Percentiles rank a stretch among this genome's conserved stretches.
Conservation (phyloP, 2,888 invertebrate genomes). For the Drosophila parthenogenetica region DNA sequence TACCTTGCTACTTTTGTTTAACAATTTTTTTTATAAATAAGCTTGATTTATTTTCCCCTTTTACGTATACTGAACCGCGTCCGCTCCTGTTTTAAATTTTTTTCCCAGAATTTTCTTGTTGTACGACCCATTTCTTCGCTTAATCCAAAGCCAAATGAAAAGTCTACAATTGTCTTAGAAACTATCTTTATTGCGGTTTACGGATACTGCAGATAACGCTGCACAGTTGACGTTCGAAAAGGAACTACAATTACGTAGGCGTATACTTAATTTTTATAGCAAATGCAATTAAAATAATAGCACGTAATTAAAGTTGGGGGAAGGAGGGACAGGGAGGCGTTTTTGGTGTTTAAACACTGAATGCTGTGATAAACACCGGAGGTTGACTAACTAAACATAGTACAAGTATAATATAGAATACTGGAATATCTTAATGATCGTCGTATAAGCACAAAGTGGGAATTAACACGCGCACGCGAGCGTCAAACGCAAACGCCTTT, state of each 20-base stretch:
- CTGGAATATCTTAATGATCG: slow-evolving; percentile 27
- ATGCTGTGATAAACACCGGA: slow-evolving; percentile 36
- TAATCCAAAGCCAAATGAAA: slow-evolving; percentile 1
- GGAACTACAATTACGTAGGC: slow-evolving; percentile 18
- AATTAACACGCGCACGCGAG: slow-evolving; percentile 33
- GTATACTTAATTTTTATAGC: slow-evolving; percentile 30
- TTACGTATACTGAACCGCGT: no score
- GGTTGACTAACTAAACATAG: slow-evolving; percentile 26
- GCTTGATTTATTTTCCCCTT: no score
- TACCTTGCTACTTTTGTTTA: no score
- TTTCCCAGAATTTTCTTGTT: slow-evolving; percentile 1
- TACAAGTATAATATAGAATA: slow-evolving; percentile 1
- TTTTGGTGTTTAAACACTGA: slow-evolving; percentile 25
- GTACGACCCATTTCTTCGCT: neutral
- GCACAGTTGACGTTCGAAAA: slow-evolving; percentile 1
- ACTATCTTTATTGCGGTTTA: slow-evolving; percentile 8
- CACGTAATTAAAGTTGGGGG: slow-evolving; percentile 20
- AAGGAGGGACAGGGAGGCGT: neutral
- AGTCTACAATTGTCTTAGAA: neutral
- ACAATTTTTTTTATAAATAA: no score
- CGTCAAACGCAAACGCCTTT: neutral
- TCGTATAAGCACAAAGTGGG: slow-evolving; percentile 24
- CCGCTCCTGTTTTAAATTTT: neutral
- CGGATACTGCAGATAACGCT: slow-evolving; percentile 1
- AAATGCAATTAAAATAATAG: slow-evolving; percentile 26